Evolutionary conservation across 2,888 invertebrate species (phyloP).

Genomic region (Sinohyriopsis cumingii): DNA sequence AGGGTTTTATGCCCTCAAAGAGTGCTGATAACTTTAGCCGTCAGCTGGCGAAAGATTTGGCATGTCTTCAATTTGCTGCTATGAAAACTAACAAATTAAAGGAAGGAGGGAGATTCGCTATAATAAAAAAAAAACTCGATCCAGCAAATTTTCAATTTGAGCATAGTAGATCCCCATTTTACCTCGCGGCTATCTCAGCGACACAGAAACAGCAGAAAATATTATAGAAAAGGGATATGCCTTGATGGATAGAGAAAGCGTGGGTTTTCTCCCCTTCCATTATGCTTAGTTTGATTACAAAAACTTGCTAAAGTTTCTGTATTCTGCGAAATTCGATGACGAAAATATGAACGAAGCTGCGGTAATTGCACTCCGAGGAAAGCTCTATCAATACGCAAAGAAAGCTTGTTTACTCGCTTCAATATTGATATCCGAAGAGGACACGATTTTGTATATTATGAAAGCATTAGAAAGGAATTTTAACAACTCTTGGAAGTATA

Average conservation of each 20-base stretch:
- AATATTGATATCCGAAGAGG: constrained; percentile 18
- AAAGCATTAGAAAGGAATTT: constrained; percentile 21
- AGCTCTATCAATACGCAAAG: constrained; percentile 10
- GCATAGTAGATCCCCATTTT: constrained; percentile 1
- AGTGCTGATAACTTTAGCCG: too few species aligned
- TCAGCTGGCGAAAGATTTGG: constrained; percentile 9
- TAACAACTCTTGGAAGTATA: constrained; percentile 10
- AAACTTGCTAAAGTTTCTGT: constrained; percentile 12
- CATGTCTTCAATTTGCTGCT: constrained; percentile 15
- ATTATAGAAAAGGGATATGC: constrained; percentile 9
- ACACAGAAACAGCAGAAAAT: constrained; percentile 16
- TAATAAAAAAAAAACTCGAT: constrained; percentile 13
- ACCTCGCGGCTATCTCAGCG: constrained; percentile 30
- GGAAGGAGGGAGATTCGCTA: constrained; percentile 13
- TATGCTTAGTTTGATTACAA: constrained; percentile 32
- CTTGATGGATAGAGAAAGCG: constrained; percentile 13
- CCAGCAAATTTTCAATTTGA: constrained; percentile 1
- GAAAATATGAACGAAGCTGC: constrained; percentile 33
- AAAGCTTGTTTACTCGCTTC: constrained; percentile 14
- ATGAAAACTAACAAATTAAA: constrained; percentile 10
- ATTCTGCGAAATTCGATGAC: constrained; percentile 19
- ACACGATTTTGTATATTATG: constrained; percentile 22
- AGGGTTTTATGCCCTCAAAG: too few species aligned
- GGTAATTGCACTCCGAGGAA: constrained; percentile 19
- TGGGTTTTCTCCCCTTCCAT: constrained; percentile 41